Conservation (phyloP, 1,140 invertebrate genomes). For the Saccostrea echinata region DNA sequence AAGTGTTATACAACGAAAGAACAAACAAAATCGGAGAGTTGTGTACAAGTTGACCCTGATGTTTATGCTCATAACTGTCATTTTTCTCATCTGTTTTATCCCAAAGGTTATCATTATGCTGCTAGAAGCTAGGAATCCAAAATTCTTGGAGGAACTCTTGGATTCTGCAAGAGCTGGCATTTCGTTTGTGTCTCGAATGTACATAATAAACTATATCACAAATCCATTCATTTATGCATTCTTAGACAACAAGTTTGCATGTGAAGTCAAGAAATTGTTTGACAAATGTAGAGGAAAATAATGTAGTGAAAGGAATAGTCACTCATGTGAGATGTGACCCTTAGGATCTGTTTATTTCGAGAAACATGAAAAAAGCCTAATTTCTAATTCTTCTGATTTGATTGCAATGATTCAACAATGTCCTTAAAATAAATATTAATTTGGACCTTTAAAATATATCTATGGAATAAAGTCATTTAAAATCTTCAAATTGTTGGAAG, state of each 20-base stretch:
- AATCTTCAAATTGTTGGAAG: too few species aligned
- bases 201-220: not conserved
- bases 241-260: not conserved
- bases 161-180: not conserved
- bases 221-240: conserved; percentile 11
- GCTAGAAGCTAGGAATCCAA: not conserved
- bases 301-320: too few species aligned
- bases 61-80: not conserved
- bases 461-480: too few species aligned
- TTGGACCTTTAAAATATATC: too few species aligned
- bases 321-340: too few species aligned
- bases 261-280: not conserved
- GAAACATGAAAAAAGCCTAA: too few species aligned
- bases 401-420: too few species aligned
- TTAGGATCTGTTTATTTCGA: too few species aligned
- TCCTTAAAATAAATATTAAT: too few species aligned
- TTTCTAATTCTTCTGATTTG: too few species aligned
- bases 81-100: conserved; percentile 10
- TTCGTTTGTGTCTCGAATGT: not conserved
- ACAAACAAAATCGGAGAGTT: not conserved
- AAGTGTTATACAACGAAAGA: not conserved
- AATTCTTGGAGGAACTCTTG: not conserved
- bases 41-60: not conserved
- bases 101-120: not conserved
- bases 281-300: too few species aligned